Base-by-base conservation (phyloP, 35 echinoderm and acorn worm genomes). In the Holothuria glaberrima region DNA sequence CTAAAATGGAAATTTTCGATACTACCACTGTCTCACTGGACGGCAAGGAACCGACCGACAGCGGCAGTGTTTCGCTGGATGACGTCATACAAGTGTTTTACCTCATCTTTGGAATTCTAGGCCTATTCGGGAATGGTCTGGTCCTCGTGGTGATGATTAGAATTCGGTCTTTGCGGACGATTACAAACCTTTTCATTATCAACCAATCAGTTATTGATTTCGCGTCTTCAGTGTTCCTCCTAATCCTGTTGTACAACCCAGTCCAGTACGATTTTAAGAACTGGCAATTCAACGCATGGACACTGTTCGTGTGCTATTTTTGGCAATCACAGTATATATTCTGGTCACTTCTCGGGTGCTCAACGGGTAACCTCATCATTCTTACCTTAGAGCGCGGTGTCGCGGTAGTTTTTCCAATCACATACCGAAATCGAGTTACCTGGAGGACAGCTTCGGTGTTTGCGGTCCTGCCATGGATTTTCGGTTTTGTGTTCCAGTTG, bases 191-290 rank as follows among this genome's bases (percentile, higher is more conserved):
- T 34, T 78, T 78, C 12, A 78, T 78, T 22, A 19, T 9, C 1
- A 78, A 78, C 41, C 74, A 78, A 78, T 78, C 74, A 0, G 31
- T 78, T 34, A 48, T 78, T 0, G 74, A 78, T 78, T 78, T 78
- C 2, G 33, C 19, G 0, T 33, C 31, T 78, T 78, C 74, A 12
- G 12, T 45, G 7, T 48, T 78, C 21, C 41, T 78, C 1, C 7
- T 78, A n/a, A n/a, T 78, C 19, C 0, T 50, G 2, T 58, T 9
- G 9, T 82, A 56, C 22, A 26, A 58, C n/a, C 19, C 46, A 6
- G 21, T 50, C 26, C 6, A 82, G 24, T 50, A 30, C 48, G 79
- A 82, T 28, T 82, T 58, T 12, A 19, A 48, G 3, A 48, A 82
- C 28, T 56, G 46, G 25, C 28, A 30, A 24, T 26, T 26, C 9